Conservation (phyloP, 1,140 invertebrate species). For the Aphidius ervi region DNA sequence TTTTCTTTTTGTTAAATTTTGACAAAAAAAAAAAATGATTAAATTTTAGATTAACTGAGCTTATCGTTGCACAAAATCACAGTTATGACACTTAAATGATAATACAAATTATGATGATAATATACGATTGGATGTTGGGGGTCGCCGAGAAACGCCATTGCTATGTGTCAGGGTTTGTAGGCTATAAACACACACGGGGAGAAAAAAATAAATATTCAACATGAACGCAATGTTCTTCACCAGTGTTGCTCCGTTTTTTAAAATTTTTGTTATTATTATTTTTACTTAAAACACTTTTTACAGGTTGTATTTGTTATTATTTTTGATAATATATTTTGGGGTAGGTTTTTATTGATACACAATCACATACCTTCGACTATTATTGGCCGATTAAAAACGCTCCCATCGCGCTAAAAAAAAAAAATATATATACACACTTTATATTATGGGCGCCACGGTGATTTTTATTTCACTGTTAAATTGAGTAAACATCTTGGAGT, state of each 20-base stretch:
- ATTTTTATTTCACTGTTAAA: constrained; percentile 36
- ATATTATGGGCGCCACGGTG: constrained; percentile 35
- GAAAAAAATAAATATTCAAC: constrained; percentile 16
- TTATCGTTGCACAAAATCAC: no score
- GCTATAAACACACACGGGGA: constrained; percentile 45
- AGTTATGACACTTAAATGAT: background rate
- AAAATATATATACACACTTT: constrained; percentile 6
- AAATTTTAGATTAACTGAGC: no score
- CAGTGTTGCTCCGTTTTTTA: constrained; percentile 9
- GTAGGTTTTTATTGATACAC: background rate
- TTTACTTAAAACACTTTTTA: no score
- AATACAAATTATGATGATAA: constrained; percentile 15
- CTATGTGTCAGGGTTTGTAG: constrained; percentile 45
- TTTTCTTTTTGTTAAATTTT: no score
- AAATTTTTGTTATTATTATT: constrained; percentile 13
- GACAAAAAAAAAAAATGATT: no score
- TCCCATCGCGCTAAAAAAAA: constrained; percentile 29
- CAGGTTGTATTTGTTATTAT: background rate
- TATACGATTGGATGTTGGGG: constrained; percentile 22
- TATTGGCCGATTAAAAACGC: constrained; percentile 34
- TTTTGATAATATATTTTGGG: background rate
- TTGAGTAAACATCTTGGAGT: constrained; percentile 48
- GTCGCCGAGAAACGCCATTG: constrained; percentile 31
- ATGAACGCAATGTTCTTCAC: constrained; percentile 1
- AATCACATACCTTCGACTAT: constrained; percentile 36